These are phyloP conservation scores for Notothenia rossii DNA, from an alignment of 2,113 vertebrate genomes.

Conservation along the genomic window DNA sequence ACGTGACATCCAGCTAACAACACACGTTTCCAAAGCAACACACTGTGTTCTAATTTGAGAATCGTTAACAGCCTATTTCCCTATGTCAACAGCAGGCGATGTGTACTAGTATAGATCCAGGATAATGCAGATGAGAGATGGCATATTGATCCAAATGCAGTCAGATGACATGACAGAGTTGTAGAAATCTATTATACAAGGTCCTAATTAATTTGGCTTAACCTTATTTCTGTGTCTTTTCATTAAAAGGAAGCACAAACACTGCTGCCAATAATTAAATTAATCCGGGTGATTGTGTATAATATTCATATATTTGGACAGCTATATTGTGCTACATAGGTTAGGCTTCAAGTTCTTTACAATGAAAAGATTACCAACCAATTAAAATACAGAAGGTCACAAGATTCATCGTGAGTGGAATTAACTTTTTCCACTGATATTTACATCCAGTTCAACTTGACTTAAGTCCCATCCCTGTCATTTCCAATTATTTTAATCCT, in stretches of 20 bases:
- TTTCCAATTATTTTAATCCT: too few relatives aligned
- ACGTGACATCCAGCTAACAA: not conserved
- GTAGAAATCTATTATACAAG: conserved; percentile 1
- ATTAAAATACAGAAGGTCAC: too few relatives aligned
- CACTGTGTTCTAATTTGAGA: not conserved
- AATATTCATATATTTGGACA: not conserved
- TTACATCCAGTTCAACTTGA: not conserved
- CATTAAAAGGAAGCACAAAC: not conserved
- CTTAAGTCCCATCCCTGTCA: too few relatives aligned
- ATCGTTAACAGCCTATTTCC: conserved; percentile 16
- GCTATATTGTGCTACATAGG: not conserved
- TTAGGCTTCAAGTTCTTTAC: not conserved
- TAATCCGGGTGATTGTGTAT: not conserved
- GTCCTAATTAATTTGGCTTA: not conserved
- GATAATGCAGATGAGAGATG: conserved; percentile 47
- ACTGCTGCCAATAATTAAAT: not conserved
- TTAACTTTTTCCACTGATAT: not conserved
- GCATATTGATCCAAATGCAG: conserved; percentile 42
- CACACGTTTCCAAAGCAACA: conserved; percentile 4
- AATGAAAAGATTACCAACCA: not conserved
- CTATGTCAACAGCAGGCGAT: conserved; percentile 37
- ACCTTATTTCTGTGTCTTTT: not conserved
- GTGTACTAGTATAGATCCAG: conserved; percentile 33
- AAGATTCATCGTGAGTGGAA: not conserved
- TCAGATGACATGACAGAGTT: conserved; percentile 29